Evolutionary conservation across 1,140 invertebrate genomes (phyloP), one percentile per base, ranked within the genome.

Genomic region (Lasioglossum albipes): DNA sequence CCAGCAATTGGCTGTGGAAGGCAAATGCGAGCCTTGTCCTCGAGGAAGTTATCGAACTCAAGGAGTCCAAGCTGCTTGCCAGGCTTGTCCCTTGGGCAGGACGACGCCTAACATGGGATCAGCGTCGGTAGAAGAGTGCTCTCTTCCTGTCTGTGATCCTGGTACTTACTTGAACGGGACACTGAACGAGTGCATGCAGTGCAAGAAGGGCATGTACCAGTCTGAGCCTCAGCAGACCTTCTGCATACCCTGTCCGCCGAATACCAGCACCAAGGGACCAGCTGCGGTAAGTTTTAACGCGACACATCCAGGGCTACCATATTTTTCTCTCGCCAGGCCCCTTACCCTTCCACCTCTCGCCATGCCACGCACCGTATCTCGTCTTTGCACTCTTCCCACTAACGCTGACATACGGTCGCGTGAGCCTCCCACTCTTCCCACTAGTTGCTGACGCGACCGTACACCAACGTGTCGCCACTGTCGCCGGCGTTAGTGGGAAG

Each of bases 121-220:
- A 0, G 95, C 96, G 0, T 96, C 96, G 2, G 95, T 97, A 22
- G 96, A 98, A 86, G 97, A 99, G 90, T 99, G 99, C 91, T 97
- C 97, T 0, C 93, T 98, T 18, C 98, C 97, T 10, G 97, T 97
- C 65, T 98, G 97, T 91, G 95, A 95, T 68, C 95, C 97, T 59
- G 97, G 98, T 65, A 95, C 96, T 16, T 98, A 97, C 91, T 94
- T 99, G 70, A 98, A 98, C 91, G 95, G 95, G 6, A 97, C 96
- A 1, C 93, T 96, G 13, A 98, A 98, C 90, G 96, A 96, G 79
- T 99, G 99, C 91, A 93, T 97, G 36, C 94, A 96, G 61, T 99
- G 99, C 91, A 97, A 97, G 67, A 97, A 98, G 89, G 98, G 98
- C 79, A 98, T 96, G 67, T 99, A 98, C 91, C 98, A 99, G 91